These are phyloP conservation scores for Danionella cerebrum DNA, from an alignment of 2,113 vertebrate genomes.

Conservation along the genomic window DNA sequence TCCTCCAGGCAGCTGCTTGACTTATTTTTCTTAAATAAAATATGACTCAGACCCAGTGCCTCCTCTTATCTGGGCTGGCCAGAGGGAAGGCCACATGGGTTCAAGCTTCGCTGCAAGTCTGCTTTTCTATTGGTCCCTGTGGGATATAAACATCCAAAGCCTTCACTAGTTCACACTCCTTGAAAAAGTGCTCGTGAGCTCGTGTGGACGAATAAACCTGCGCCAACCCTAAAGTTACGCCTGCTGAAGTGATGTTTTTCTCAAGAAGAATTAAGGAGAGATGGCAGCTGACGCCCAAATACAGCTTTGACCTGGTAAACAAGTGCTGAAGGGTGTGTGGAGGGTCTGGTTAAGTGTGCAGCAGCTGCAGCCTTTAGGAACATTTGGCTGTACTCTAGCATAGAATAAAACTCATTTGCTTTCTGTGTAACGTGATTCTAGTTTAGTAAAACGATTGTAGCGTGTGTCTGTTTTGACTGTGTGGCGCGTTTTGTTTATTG, in stretches of 20 bases:
- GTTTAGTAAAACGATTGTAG: too few species aligned
- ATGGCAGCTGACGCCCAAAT: slow-evolving; percentile 60
- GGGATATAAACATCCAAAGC: background rate
- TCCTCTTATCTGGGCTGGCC: background rate
- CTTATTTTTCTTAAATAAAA: background rate
- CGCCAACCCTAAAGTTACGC: background rate
- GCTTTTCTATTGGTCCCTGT: slow-evolving; percentile 5
- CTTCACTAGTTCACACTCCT: background rate
- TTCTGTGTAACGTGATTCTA: too few species aligned
- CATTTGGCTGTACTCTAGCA: too few species aligned
- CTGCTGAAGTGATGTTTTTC: slow-evolving; percentile 41
- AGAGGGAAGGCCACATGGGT: slow-evolving; percentile 10
- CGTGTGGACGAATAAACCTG: background rate
- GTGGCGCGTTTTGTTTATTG: too few species aligned
- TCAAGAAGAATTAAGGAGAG: slow-evolving; percentile 61
- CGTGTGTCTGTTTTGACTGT: too few species aligned
- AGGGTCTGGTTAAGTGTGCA: background rate
- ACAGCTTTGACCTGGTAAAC: slow-evolving; percentile 55
- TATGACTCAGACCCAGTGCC: background rate
- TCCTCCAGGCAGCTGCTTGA: background rate
- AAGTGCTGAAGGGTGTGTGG: background rate
- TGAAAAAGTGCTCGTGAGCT: background rate
- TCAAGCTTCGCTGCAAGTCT: background rate
- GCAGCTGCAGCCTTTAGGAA: background rate
- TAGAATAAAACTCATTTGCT: too few species aligned